Percentiles rank a stretch among this genome's conserved stretches.
Conservation (phyloP, 2,113 vertebrate species). For the Lucifuga dentata region DNA sequence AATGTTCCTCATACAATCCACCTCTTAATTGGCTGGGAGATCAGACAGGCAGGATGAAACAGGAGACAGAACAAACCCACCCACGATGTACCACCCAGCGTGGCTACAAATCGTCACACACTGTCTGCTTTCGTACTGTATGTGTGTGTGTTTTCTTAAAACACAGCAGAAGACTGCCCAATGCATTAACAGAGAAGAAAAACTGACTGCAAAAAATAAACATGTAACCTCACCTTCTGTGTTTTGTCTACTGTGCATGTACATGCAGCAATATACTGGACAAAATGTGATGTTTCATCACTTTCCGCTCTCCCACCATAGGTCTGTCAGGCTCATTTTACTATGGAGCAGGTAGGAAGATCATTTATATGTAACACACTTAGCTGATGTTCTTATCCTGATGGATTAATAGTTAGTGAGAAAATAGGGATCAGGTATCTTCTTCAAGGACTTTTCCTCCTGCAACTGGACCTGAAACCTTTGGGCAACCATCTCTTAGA, state of each 20-base stretch:
- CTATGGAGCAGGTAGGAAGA: not conserved
- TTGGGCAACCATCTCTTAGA: too few species aligned
- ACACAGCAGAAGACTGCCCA: slow-evolving; percentile 3
- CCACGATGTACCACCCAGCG: slow-evolving; percentile 54
- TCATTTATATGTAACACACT: slow-evolving; percentile 3
- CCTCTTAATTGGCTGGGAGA: slow-evolving; percentile 68
- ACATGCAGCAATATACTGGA: not conserved
- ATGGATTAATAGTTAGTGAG: slow-evolving; percentile 8
- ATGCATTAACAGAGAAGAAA: slow-evolving; percentile 15
- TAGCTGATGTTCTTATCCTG: not conserved
- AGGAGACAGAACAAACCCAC: slow-evolving; percentile 65
- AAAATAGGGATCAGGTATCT: not conserved
- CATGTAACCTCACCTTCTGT: not conserved
- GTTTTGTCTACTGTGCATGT: not conserved
- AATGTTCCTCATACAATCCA: slow-evolving; percentile 72
- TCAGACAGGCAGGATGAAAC: slow-evolving; percentile 72
- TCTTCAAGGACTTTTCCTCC: not conserved
- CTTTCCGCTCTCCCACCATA: too few species aligned
- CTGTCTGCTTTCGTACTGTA: slow-evolving; percentile 19
- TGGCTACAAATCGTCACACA: slow-evolving; percentile 25
- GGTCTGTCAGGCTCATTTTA: too few species aligned
- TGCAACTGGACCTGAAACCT: not conserved
- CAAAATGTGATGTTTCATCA: not conserved
- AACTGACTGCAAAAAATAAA: not conserved
- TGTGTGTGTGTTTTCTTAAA: slow-evolving; percentile 9